Base-by-base conservation (phyloP, 1,140 invertebrate genomes). In the Mesaphorura yosii region DNA sequence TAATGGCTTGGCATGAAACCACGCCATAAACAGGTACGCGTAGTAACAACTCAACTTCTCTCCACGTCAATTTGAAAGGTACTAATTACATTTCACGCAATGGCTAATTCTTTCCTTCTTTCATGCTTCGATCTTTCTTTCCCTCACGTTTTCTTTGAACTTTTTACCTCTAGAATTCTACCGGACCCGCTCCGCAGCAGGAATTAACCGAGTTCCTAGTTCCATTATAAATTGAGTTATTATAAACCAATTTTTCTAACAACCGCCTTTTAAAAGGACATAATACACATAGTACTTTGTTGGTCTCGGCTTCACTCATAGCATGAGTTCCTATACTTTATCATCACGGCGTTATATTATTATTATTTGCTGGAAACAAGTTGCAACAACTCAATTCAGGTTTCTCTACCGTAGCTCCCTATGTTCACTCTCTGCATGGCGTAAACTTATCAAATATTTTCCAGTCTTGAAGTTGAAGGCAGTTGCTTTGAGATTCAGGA, bases 81-180 rank as follows among this genome's bases (percentile, higher is more conserved):
- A 62, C 60, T 62, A 62, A 62, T 62, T 62, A 62, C 56, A 62
- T 59, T 62, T 62, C 60, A 62, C 60, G 60, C 60, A 62, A 62
- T 55, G 56, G 48, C 60, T 62, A 62, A 62, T 62, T 62, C 57
- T 50, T 57, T 27, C 31, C 44, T 38, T 49, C 39, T 29, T 31
- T 10, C 31, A n/a, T 34, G n/a, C 31, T 10, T n/a, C 10, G n/a
- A 34, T 34, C 31, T n/a, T 34, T 34, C 10, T n/a, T 46, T 19
- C 44, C 44, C 7, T 46, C 28, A 15, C 44, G 10, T 46, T 46
- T 23, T 6, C 7, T 46, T 46, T 17, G 23, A 17, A 17, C 19
- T 42, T 37, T 19, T 7, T 50, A 22, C 22, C 26, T 29, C 15
- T 49, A 50, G 48, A 41, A 37, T 20, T 20, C 48, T 2, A 17